Conservation (phyloP, 1,140 invertebrate genomes). For the Capitella teleta region DNA sequence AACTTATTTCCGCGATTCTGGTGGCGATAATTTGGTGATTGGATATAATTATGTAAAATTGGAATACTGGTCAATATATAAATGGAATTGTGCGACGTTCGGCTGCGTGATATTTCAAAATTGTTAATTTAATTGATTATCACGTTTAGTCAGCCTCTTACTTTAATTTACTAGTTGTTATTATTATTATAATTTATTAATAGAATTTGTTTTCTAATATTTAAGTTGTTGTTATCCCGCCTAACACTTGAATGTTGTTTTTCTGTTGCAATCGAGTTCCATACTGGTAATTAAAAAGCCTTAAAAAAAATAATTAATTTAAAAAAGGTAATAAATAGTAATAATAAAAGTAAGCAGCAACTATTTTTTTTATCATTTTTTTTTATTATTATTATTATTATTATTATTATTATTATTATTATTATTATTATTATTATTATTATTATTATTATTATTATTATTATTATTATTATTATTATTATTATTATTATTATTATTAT, state of each 20-base stretch:
- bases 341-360: not conserved
- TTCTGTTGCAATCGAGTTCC: not conserved
- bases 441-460: not conserved
- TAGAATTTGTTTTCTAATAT: not conserved
- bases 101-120: too few species aligned
- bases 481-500: not conserved
- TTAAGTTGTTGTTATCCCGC: not conserved
- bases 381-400: not conserved
- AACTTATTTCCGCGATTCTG: too few species aligned
- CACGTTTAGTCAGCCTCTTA: too few species aligned
- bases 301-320: not conserved
- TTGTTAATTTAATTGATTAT: too few species aligned
- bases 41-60: too few species aligned
- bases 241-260: too few species aligned
- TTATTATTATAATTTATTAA: not conserved
- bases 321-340: not conserved
- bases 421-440: not conserved
- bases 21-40: too few species aligned
- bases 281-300: not conserved
- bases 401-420: not conserved
- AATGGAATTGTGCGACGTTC: too few species aligned
- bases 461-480: not conserved
- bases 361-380: not conserved
- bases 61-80: too few species aligned
- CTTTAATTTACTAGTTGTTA: too few species aligned